These are phyloP conservation scores for Drosophila sturtevanti DNA, from an alignment of 1,140 invertebrate species.

Conservation along the genomic window DNA sequence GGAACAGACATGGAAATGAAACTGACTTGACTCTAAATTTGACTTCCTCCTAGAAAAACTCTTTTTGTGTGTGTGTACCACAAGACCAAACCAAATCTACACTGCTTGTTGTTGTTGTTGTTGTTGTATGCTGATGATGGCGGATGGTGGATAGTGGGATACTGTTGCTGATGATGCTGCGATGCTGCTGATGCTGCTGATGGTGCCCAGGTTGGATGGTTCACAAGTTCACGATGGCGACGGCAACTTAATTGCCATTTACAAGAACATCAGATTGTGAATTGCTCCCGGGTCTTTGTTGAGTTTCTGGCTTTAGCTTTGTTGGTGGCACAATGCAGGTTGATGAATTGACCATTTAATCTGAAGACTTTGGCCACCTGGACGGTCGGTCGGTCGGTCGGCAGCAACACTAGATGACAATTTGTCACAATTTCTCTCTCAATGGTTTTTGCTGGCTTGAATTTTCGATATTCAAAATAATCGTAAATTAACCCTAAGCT, in stretches of 20 bases:
- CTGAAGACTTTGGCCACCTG: conserved; percentile 7
- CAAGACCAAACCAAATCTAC: conserved; percentile 14
- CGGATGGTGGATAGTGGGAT: conserved; percentile 8
- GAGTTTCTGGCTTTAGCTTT: conserved; percentile 54
- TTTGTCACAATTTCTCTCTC: conserved; percentile 55
- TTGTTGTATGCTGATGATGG: conserved; percentile 13
- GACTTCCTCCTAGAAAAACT: conserved; percentile 52
- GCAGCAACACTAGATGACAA: conserved; percentile 11
- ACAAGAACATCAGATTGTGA: conserved; percentile 57
- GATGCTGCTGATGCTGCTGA: conserved; percentile 41
- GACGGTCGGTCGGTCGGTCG: too few species aligned
- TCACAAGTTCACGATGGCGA: conserved; percentile 74
- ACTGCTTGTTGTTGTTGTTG: neutral
- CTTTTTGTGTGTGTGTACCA: neutral
- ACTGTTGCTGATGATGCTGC: neutral
- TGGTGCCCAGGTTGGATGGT: conserved; percentile 53
- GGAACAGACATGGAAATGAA: conserved; percentile 67
- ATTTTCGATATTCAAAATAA: conserved; percentile 17
- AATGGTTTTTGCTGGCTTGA: neutral
- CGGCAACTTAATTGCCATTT: conserved; percentile 81
- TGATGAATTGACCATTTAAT: conserved; percentile 57
- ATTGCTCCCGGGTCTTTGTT: conserved; percentile 16
- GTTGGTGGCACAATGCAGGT: conserved; percentile 70
- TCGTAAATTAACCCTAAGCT: conserved; percentile 44
- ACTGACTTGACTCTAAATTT: conserved; percentile 27